Percentiles rank a stretch among this genome's conserved stretches.
Evolutionary conservation across 2,888 invertebrate genomes (phyloP).

Genomic region (Coecobrya sp.): DNA sequence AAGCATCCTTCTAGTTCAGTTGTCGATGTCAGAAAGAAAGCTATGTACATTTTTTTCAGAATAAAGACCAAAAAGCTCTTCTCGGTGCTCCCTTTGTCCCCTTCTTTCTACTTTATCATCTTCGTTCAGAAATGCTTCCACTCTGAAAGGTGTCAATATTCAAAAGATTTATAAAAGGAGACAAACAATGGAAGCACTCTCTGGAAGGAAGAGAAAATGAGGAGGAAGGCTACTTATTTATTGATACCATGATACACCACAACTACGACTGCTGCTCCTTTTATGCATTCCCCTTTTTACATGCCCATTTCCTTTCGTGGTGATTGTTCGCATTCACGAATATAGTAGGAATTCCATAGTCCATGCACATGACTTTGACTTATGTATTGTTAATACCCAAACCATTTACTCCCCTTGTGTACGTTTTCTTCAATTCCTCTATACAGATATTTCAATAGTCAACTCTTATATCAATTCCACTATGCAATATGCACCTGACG

Average conservation of each 20-base stretch:
- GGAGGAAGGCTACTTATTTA: constrained; percentile 61
- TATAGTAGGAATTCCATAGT: too few relatives aligned
- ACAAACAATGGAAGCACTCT: constrained; percentile 68
- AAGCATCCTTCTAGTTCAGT: background rate
- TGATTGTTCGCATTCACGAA: background rate
- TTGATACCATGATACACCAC: constrained; percentile 52
- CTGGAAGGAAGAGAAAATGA: constrained; percentile 53
- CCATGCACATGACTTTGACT: too few relatives aligned
- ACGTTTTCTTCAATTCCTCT: background rate
- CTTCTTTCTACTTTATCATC: background rate
- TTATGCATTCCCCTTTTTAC: background rate
- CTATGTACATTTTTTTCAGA: background rate
- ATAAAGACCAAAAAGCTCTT: background rate
- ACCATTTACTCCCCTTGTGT: too few relatives aligned
- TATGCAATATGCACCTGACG: constrained; percentile 8
- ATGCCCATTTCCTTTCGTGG: constrained; percentile 5
- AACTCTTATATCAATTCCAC: background rate
- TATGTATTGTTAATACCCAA: too few relatives aligned
- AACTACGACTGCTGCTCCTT: background rate
- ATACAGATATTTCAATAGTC: background rate
- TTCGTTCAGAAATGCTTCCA: background rate
- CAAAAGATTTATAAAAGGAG: constrained; percentile 73
- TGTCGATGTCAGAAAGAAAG: background rate
- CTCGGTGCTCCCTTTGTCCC: background rate
- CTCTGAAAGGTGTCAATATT: constrained; percentile 71